A percentile compares a stretch with the other conserved stretches of the same genome.
phyloP scores from a whole-genome alignment of 2,888 invertebrate genomes.

The Agonopterix heracliana region DNA sequence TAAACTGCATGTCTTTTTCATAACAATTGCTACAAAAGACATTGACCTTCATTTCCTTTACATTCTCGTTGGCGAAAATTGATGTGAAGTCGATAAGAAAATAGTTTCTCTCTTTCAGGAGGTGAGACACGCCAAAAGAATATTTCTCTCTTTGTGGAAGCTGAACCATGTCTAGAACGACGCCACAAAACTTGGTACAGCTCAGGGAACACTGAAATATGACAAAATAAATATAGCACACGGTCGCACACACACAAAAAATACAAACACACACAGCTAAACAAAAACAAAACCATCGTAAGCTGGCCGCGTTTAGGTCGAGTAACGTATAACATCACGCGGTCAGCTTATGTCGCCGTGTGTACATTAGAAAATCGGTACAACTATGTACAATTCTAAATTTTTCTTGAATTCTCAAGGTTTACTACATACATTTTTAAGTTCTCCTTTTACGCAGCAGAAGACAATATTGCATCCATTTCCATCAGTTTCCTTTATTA shows the following conservation, averaged over 20 bases:
- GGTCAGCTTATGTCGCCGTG: no score
- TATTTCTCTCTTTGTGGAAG: not conserved
- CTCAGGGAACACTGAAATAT: not conserved
- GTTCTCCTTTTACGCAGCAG: conserved; percentile 28
- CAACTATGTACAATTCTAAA: not conserved
- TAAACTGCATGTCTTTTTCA: not conserved
- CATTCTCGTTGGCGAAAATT: conserved; percentile 16
- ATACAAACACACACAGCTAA: no score
- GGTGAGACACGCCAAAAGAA: conserved; percentile 22
- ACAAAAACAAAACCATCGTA: no score
- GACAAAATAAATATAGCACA: not conserved
- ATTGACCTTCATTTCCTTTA: not conserved
- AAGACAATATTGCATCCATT: conserved; percentile 39
- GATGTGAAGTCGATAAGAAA: conserved; percentile 22
- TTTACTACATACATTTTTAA: conserved; percentile 37
- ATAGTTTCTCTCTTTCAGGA: conserved; percentile 20
- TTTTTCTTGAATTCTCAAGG: not conserved
- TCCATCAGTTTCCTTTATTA: conserved; percentile 31
- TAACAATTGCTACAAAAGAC: not conserved
- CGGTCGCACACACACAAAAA: no score
- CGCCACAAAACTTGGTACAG: not conserved
- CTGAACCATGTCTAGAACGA: not conserved
- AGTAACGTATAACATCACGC: no score
- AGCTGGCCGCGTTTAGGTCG: no score
- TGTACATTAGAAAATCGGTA: not conserved